Conservation (phyloP, 2,113 vertebrate genomes). For the Cacatua alba region DNA sequence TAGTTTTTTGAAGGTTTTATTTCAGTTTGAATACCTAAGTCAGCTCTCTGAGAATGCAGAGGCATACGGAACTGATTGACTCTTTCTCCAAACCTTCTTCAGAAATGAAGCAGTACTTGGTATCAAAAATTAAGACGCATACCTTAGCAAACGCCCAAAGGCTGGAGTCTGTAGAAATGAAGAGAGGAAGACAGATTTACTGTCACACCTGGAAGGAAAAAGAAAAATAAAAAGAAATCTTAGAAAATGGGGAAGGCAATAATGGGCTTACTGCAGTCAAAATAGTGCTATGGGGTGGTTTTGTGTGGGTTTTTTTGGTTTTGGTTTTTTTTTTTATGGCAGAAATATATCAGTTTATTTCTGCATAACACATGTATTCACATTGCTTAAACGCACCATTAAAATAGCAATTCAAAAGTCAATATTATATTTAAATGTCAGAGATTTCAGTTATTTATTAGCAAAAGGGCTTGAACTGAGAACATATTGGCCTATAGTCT, state of each 20-base stretch:
- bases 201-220: background rate
- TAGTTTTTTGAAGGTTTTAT: accelerated
- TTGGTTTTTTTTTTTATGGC: background rate
- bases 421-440: constrained; percentile 25
- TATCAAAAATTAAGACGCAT: background rate
- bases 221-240: background rate
- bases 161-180: background rate
- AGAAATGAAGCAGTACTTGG: background rate
- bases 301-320: accelerated
- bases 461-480: background rate
- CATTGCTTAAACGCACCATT: background rate
- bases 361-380: background rate
- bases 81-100: background rate
- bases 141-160: background rate
- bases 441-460: background rate
- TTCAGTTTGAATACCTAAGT: accelerated
- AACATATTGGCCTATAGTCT: background rate
- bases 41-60: background rate
- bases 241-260: background rate
- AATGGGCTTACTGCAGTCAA: background rate
- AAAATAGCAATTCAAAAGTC: constrained; percentile 15
- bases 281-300: background rate
- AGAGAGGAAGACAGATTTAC: background rate
- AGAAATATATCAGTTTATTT: background rate
- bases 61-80: background rate